A percentile compares a stretch with the other conserved stretches of the same genome.
These are phyloP conservation scores for Lepisosteus oculatus DNA, from an alignment of 2,113 vertebrate species.

Conservation along the genomic window DNA sequence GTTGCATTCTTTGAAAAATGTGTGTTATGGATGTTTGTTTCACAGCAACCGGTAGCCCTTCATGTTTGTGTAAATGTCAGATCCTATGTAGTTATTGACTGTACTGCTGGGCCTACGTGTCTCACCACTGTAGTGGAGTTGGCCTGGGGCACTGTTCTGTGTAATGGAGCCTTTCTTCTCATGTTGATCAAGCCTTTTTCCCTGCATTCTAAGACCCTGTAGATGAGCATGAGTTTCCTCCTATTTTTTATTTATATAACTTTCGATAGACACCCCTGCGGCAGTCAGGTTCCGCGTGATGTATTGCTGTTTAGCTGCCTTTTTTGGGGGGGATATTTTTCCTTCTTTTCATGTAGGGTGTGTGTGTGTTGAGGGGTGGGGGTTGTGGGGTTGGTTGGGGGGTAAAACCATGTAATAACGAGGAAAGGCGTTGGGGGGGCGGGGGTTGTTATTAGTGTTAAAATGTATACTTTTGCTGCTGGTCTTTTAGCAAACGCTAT, in stretches of 20 bases:
- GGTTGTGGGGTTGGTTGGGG: too few relatives aligned
- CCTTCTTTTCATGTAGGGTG: constrained; percentile 15
- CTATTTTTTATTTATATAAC: constrained; percentile 16
- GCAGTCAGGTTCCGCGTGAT: not conserved
- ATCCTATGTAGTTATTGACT: constrained; percentile 44
- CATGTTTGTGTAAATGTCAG: constrained; percentile 51
- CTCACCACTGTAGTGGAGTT: constrained; percentile 26
- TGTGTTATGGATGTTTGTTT: constrained; percentile 47
- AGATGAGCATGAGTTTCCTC: constrained; percentile 14
- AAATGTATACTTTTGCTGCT: too few relatives aligned
- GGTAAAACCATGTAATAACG: too few relatives aligned
- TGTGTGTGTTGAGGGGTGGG: not conserved
- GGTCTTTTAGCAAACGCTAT: too few relatives aligned
- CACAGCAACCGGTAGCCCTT: constrained; percentile 41
- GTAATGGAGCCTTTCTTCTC: constrained; percentile 47
- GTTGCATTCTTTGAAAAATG: constrained; percentile 30
- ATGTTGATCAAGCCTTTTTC: constrained; percentile 30
- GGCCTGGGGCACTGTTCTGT: constrained; percentile 34
- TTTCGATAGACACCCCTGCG: not conserved
- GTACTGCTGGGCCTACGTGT: constrained; percentile 24
- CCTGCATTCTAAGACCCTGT: constrained; percentile 1
- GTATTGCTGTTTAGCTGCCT: constrained; percentile 18
- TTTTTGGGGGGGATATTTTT: constrained; percentile 28
- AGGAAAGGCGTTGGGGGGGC: too few relatives aligned
- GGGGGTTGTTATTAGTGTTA: too few relatives aligned